Conservation (phyloP, 2,888 invertebrate species). For the Cancer borealis region DNA sequence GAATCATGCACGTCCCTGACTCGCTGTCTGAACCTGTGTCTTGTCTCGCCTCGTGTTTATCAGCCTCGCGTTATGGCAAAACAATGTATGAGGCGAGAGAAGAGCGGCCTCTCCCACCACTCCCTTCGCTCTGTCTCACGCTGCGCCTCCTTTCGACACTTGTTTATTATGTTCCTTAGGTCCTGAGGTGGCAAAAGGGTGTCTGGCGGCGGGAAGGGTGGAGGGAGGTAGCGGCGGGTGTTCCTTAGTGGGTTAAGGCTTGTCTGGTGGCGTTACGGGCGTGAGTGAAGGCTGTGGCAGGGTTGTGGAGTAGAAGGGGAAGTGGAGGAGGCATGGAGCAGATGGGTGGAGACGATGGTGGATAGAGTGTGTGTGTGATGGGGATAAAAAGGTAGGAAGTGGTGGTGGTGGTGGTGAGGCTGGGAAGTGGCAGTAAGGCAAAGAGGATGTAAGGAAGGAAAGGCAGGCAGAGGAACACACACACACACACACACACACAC, state of each 20-base stretch:
- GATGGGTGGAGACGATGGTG: neutral
- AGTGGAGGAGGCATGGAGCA: no score
- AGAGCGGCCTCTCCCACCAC: neutral
- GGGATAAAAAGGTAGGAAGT: no score
- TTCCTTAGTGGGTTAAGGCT: neutral
- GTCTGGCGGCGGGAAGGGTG: neutral
- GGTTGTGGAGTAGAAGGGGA: no score
- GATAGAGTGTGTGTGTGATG: neutral
- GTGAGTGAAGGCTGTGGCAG: no score
- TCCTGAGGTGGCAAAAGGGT: neutral
- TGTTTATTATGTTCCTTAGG: slow-evolving; percentile 21
- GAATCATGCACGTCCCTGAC: neutral
- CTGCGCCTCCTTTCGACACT: neutral
- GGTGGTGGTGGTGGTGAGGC: neutral
- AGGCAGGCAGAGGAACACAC: neutral
- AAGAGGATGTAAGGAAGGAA: neutral
- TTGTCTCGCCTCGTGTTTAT: no score
- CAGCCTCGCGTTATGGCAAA: neutral
- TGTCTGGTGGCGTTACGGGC: neutral
- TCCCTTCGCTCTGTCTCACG: neutral
- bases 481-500: neutral
- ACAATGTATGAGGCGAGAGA: neutral
- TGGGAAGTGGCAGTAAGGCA: neutral
- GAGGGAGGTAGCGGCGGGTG: neutral
- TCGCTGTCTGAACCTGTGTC: no score